Evolutionary conservation across 1,140 invertebrate species (phyloP).

Genomic region (Dreissena polymorpha): DNA sequence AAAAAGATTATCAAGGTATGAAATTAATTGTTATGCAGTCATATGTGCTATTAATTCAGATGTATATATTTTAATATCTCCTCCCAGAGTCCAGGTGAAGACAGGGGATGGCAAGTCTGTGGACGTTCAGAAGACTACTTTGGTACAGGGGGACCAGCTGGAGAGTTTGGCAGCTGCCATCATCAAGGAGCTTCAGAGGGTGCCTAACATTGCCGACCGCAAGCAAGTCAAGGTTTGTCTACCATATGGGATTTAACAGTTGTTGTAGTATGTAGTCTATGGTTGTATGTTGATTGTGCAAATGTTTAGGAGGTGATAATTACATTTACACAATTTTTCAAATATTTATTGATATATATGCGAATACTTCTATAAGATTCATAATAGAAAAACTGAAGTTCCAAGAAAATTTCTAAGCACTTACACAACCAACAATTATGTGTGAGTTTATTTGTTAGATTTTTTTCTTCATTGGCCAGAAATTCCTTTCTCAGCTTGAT

Average conservation of each 20-base stretch:
- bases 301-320: background rate
- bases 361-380: background rate
- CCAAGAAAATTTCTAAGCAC: too few species aligned
- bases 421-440: too few species aligned
- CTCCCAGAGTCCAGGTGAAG: slow-evolving; percentile 37
- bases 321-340: background rate
- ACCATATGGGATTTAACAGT: background rate
- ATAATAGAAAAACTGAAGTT: background rate
- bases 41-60: too few species aligned
- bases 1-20: too few species aligned
- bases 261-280: background rate
- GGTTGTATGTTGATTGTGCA: background rate
- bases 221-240: slow-evolving; percentile 29
- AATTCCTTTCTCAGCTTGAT: too few species aligned
- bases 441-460: too few species aligned
- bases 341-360: background rate
- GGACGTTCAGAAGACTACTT: slow-evolving; percentile 14
- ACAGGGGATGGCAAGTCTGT: slow-evolving; percentile 6
- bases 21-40: too few species aligned
- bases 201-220: slow-evolving; percentile 11
- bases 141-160: background rate
- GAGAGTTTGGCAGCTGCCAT: slow-evolving; percentile 18
- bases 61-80: too few species aligned
- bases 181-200: slow-evolving; percentile 21
- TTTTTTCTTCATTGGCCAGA: too few species aligned